Evolutionary conservation across 2,888 invertebrate species (phyloP), one percentile per base, ranked within the genome.

Genomic region (Drosophila subsilvestris): DNA sequence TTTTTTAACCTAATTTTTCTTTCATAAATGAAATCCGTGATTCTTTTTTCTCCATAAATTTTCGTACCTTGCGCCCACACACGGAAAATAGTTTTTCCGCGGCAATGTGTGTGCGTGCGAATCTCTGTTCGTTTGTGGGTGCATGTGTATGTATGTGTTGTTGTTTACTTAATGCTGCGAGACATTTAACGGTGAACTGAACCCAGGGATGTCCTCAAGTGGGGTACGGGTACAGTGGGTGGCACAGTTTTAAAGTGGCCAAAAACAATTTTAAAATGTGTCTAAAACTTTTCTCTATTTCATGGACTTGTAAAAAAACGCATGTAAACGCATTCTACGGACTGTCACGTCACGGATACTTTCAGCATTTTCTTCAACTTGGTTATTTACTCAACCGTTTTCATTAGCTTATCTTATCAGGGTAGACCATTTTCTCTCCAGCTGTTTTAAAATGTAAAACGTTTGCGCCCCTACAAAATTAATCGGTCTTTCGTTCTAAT

Each of bases 1-100:
- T 86, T 86, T 86, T 86, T 80, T 76, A 86, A 74, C 86, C 74
- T 60, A 71, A 76, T 58, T 81, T 73, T 65, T 48, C 18, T 76
- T 61, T 65, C 51, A 43, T 56, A 43, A 78, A 65, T 76, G 56
- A 65, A 68, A 74, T 76, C 73, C 68, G 56, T 57, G 44, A 9
- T 45, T n/a, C 7, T 37, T 14, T 51, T 32, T 56, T 27, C 17
- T 51, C 50, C 17, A 56, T 56, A 12, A 55, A 57, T 22, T 55
- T 56, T 58, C 48, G 67, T 49, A 66, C 58, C 27, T 37, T 53
- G 53, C 51, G 56, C 63, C 22, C 63, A 32, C 65, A 47, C 48
- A 48, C 53, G 42, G 51, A 61, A 50, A 50, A 48, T 54, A 12
- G 48, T 48, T 62, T 62, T 42, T 48, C 59, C 27, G 27, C 14